phyloP scores from a whole-genome alignment of 2,888 invertebrate species.

The Drosophila barbarae region DNA sequence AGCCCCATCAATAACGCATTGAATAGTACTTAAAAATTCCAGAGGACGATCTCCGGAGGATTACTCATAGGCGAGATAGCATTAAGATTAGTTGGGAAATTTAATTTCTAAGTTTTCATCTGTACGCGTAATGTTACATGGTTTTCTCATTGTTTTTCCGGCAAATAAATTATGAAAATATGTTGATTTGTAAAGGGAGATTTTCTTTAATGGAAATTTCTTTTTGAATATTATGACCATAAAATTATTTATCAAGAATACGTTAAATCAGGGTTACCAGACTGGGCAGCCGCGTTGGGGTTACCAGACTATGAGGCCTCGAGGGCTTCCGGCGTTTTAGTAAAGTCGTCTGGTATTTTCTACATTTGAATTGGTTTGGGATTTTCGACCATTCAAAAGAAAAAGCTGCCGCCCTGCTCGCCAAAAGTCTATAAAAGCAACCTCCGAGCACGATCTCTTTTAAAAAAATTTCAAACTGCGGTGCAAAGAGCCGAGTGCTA shows the following conservation, averaged over 20 bases:
- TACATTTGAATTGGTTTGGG: too few species aligned
- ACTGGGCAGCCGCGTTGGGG: too few species aligned
- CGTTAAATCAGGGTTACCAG: too few species aligned
- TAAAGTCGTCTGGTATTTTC: too few species aligned
- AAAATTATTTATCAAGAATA: too few species aligned
- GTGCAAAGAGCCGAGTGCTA: slow-evolving; percentile 29
- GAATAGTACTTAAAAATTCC: slow-evolving; percentile 53
- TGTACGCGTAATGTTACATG: slow-evolving; percentile 24
- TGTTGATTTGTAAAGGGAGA: slow-evolving; percentile 34
- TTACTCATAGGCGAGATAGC: slow-evolving; percentile 45
- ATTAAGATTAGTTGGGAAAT: slow-evolving; percentile 29
- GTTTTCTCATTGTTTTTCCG: slow-evolving; percentile 40
- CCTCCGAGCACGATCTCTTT: slow-evolving; percentile 8
- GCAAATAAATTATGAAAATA: slow-evolving; percentile 40
- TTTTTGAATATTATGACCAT: too few species aligned
- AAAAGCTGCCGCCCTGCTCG: too few species aligned
- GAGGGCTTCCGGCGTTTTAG: too few species aligned
- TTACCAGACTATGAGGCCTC: too few species aligned
- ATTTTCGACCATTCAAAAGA: too few species aligned
- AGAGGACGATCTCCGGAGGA: slow-evolving; percentile 5
- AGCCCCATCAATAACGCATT: slow-evolving; percentile 17
- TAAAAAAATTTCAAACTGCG: slow-evolving; percentile 29
- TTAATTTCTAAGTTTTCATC: slow-evolving; percentile 23
- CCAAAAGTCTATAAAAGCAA: slow-evolving; percentile 17
- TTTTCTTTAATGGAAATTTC: background rate